Conservation (phyloP, 2,797 vertebrate genomes). For the Apodemus agrarius region DNA sequence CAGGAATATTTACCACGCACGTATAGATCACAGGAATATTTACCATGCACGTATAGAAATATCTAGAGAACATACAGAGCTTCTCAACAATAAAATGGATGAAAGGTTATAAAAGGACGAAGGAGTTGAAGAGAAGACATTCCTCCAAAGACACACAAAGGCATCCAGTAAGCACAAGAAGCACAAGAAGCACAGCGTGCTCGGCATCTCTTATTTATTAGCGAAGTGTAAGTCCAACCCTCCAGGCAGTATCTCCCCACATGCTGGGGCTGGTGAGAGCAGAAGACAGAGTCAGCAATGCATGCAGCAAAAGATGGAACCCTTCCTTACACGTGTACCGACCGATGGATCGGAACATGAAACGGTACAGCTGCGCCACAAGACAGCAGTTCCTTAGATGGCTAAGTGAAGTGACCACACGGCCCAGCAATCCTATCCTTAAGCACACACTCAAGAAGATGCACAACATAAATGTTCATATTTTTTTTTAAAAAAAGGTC, state of each 20-base stretch:
- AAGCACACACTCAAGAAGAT: not conserved
- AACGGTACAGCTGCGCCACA: not conserved
- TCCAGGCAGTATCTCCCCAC: not conserved
- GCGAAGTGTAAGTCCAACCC: conserved; percentile 41
- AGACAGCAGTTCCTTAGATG: not conserved
- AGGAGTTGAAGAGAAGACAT: not conserved
- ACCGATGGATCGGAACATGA: not conserved
- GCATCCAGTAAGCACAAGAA: not conserved
- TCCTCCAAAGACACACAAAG: not conserved
- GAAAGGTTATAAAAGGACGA: conserved; percentile 40
- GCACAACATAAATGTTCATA: not conserved
- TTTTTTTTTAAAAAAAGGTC: not conserved
- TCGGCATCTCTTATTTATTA: not conserved
- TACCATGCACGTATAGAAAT: not conserved
- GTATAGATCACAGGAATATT: not conserved
- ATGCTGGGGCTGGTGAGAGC: not conserved
- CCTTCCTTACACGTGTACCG: not conserved
- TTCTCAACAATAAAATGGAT: conserved; percentile 24
- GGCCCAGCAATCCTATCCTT: not conserved
- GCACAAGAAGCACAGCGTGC: not conserved
- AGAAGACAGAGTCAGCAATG: not conserved
- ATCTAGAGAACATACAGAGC: not conserved
- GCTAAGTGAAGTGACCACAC: not conserved
- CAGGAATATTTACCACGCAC: not conserved
- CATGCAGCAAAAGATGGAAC: not conserved